Conservation (phyloP, 1,140 invertebrate genomes). For the Drosophila tani region DNA sequence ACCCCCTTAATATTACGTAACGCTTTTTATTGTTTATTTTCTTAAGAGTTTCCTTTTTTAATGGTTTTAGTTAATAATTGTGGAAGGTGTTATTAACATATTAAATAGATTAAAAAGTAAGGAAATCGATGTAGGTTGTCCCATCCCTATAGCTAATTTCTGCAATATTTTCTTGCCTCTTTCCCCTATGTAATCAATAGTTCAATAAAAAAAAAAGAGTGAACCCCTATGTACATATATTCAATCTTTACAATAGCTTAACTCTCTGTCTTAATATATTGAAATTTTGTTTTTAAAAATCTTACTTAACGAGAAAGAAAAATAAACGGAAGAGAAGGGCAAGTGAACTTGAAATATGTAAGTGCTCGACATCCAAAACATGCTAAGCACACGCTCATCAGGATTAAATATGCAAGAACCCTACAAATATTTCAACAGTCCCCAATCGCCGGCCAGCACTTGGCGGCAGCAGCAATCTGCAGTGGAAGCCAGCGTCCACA, state of each 20-base stretch:
- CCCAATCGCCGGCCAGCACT: conserved; percentile 21
- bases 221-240: no score
- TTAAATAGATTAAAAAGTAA: no score
- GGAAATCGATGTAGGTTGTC: no score
- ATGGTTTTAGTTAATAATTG: no score
- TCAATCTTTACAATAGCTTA: neutral
- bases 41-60: neutral
- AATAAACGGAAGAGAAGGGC: conserved; percentile 8
- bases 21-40: neutral
- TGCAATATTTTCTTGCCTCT: neutral
- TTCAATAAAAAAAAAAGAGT: neutral
- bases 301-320: conserved; percentile 9
- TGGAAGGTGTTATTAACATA: no score
- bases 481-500: conserved; percentile 21
- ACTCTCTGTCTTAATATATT: neutral
- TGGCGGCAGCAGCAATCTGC: conserved; percentile 26
- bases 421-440: conserved; percentile 30
- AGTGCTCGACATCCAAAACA: conserved; percentile 12
- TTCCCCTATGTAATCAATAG: neutral
- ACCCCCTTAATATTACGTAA: neutral
- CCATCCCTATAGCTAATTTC: no score
- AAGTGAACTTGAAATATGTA: conserved; percentile 19
- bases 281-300: neutral
- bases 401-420: conserved; percentile 28
- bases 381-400: conserved; percentile 37